Base-by-base conservation (phyloP, 2,888 invertebrate species). In the Endotricha flammealis region DNA sequence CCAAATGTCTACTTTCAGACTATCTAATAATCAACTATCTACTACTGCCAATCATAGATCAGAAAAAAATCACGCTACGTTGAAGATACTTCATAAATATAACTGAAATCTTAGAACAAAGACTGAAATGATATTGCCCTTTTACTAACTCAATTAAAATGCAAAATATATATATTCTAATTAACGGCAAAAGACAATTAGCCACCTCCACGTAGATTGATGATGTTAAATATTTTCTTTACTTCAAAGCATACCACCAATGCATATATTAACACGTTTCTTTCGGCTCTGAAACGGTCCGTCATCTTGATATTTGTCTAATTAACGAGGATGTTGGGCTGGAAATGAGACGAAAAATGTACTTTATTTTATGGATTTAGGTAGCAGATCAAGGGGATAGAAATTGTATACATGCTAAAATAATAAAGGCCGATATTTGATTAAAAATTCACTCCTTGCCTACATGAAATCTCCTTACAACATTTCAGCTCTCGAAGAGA, bases 161-260 rank as follows among this genome's bases (percentile, higher is more conserved):
- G 9, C n/a, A 14, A 23, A 22, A 10, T 7, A 31, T 24, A 20
- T 29, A 37, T 22, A 30, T 17, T 23, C 33, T 32, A 25, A 37
- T 34, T 41, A 41, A 16, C 40, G 37, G 33, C 33, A 27, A 23
- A 20, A 29, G 27, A 12, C 25, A 31, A 31, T 33, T 31, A 37
- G 9, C 9, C 29, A 9, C 16, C 16, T 16, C 20, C 20, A 6
- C 20, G 7, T 33, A 29, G 33, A 42, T 42, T 36, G 34, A 42
- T 43, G 42, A 39, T 34, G 35, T 37, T 29, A 39, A 31, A 43
- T 39, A 39, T 34, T 39, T 38, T 34, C 36, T 10, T 25, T 23
- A 32, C 46, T 29, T 41, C 41, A 39, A 36, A 42, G 40, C 34
- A 27, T 16, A 27, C 31, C 13, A 14, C 25, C 14, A 23, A 31